Evolutionary conservation across 2,888 invertebrate species (phyloP), one percentile per base, ranked within the genome.

Genomic region (Caenorhabditis wallacei): DNA sequence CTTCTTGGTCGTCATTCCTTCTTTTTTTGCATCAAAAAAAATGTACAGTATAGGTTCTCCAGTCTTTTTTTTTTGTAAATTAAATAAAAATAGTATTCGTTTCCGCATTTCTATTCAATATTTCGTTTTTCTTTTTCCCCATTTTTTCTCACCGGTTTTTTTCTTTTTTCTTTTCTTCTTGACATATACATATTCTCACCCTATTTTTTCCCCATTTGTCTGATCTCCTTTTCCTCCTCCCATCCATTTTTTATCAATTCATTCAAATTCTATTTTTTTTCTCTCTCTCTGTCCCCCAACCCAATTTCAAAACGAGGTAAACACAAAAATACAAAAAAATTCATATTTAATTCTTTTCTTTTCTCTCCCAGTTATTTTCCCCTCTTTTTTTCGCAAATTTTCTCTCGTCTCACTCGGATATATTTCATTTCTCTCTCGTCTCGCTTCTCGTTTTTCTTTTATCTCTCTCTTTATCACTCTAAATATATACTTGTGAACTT

Each of bases 81-180:
- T 51, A n/a, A n/a, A n/a, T n/a, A n/a, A n/a, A n/a, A n/a, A n/a
- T 30, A 20, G 11, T 16, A 43, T 2, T 43, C 43, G 4, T n/a
- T 57, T 53, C 24, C 35, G 48, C 59, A 56, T 76, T 37, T 76
- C 40, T 76, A 68, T 68, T 53, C 68, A 68, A 74, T 74, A 53
- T 74, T 64, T 64, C 64, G 30, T 66, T 57, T 61, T 61, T 18
- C 53, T 37, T 30, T 30, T 57, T 20, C 30, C 54, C 35, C 24
- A 54, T 61, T 54, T 61, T 24, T 18, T 61, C 40, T 63, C 63
- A 53, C 61, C 53, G 59, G 71, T 63, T 72, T 56, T 16, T 22
- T 40, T n/a, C 18, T 7, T 8, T 35, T 57, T 53, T 37, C 30
- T 43, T 37, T 35, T 30, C 26, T 26, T 24, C 24, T 69, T 54